Percentiles rank a stretch among this genome's conserved stretches.
phyloP scores from a whole-genome alignment of 2,888 invertebrate genomes.

The Danaus chrysippus region DNA sequence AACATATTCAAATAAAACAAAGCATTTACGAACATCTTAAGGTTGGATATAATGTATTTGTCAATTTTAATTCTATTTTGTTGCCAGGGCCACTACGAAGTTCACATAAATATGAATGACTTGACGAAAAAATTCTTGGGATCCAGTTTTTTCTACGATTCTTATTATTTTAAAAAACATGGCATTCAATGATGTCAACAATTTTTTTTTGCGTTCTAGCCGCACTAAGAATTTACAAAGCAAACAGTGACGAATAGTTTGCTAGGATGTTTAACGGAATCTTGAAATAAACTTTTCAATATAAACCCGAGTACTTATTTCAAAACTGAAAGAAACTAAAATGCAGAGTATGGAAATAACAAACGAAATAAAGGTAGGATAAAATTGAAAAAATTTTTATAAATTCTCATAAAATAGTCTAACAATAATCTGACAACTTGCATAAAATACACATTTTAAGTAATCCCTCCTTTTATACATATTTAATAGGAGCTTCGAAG shows the following conservation, averaged over 20 bases:
- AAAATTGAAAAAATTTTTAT: no score
- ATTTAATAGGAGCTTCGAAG: constrained; percentile 8
- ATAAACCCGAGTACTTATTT: no score
- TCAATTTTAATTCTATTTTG: constrained; percentile 27
- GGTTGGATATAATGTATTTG: constrained; percentile 4
- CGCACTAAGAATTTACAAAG: constrained; percentile 39
- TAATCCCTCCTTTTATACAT: constrained; percentile 6
- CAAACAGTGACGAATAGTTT: constrained; percentile 17
- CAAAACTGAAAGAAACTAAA: no score
- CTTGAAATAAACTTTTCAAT: neutral
- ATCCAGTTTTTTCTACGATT: constrained; percentile 60
- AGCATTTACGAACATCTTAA: constrained; percentile 9
- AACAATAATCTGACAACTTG: no score
- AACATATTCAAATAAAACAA: constrained; percentile 5
- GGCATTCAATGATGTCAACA: constrained; percentile 51
- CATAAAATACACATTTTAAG: neutral
- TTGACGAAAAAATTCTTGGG: constrained; percentile 53
- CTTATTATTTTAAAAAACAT: constrained; percentile 54
- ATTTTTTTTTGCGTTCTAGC: constrained; percentile 55
- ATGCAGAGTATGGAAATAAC: no score
- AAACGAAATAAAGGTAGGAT: no score
- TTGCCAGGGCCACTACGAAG: constrained; percentile 59
- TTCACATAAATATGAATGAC: constrained; percentile 51
- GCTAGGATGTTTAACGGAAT: neutral
- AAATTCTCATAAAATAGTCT: no score